phyloP scores from a whole-genome alignment of 2,797 vertebrate genomes.

The Pelochelys cantorii region DNA sequence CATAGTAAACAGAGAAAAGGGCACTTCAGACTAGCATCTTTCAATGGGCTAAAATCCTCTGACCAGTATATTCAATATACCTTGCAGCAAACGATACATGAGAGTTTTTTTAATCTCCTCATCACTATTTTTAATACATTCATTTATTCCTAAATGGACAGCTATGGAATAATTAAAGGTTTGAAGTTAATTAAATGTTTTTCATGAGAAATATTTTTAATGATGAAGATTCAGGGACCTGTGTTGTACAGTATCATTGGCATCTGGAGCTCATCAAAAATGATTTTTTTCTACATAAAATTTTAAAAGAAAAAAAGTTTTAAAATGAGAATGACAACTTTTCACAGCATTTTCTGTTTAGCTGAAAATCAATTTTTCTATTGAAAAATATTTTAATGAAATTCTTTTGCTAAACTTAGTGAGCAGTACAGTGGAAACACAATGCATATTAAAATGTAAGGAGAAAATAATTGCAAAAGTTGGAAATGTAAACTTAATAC shows the following conservation, averaged over 20 bases:
- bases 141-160: conserved; percentile 41
- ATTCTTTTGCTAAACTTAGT: conserved; percentile 4
- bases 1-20: background rate
- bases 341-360: background rate
- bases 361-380: background rate
- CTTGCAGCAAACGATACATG: background rate
- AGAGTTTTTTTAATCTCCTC: conserved; percentile 14
- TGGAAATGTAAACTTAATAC: background rate
- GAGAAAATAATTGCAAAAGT: conserved; percentile 4
- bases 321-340: background rate
- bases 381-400: rapidly evolving
- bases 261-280: background rate
- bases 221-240: conserved; percentile 25
- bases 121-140: conserved; percentile 32
- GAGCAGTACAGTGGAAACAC: background rate
- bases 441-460: background rate
- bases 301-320: background rate
- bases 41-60: background rate
- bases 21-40: background rate
- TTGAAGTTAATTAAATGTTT: conserved; percentile 28
- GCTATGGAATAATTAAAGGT: conserved; percentile 1
- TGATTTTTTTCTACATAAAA: background rate
- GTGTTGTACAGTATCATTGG: background rate
- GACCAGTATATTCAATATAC: background rate
- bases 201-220: conserved; percentile 7